These are phyloP conservation scores for Centroberyx gerrardi DNA, from an alignment of 2,797 vertebrate genomes.

Conservation along the genomic window DNA sequence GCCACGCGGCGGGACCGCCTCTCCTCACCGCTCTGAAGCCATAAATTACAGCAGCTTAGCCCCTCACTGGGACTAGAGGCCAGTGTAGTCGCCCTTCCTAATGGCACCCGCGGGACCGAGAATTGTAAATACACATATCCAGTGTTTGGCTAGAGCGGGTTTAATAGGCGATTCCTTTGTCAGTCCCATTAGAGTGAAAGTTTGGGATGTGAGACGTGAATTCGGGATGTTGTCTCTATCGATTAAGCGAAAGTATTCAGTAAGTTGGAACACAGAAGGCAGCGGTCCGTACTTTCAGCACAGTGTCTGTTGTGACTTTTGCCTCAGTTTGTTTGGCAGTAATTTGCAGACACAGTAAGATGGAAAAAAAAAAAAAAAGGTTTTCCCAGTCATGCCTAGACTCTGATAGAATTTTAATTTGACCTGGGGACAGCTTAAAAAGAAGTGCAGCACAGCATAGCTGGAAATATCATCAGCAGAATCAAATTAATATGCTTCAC, in stretches of 20 bases:
- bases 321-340: conserved; percentile 56
- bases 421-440: conserved; percentile 60
- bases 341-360: conserved; percentile 46
- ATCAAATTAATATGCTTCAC: conserved; percentile 56
- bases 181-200: conserved; percentile 47
- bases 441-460: conserved; percentile 44
- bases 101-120: conserved; percentile 69
- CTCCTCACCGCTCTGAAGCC: conserved; percentile 63
- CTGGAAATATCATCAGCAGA: conserved; percentile 53
- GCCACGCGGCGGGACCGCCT: conserved; percentile 69
- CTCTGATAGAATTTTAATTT: conserved; percentile 49
- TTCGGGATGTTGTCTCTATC: conserved; percentile 24
- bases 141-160: conserved; percentile 48
- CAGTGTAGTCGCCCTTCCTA: conserved; percentile 63
- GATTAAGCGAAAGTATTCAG: conserved; percentile 28
- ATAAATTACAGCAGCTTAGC: conserved; percentile 80
- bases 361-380: conserved; percentile 24
- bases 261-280: conserved; percentile 29
- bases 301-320: conserved; percentile 53
- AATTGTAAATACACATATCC: conserved; percentile 52
- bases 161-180: conserved; percentile 57
- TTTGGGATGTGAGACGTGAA: conserved; percentile 41
- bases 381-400: conserved; percentile 39
- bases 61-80: conserved; percentile 71
- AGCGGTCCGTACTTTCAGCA: conserved; percentile 7